These are phyloP conservation scores for Porites lutea DNA, from an alignment of 64 coral and sea anemone species.

Conservation along the genomic window DNA sequence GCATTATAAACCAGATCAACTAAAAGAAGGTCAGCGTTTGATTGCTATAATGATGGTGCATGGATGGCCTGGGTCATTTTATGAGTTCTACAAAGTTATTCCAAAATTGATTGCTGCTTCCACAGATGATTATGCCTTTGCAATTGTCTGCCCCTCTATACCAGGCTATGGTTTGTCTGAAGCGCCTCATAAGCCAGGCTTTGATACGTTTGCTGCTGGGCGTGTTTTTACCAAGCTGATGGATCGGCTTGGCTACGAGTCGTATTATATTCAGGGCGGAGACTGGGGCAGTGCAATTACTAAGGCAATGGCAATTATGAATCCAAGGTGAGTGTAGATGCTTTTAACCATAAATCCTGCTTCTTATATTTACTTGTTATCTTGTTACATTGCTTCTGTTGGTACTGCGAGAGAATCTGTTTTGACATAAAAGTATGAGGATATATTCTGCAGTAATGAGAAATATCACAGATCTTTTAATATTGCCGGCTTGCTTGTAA, in stretches of 20 bases:
- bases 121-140: constrained; percentile 67
- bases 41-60: constrained; percentile 94
- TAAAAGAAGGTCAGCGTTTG: constrained; percentile 54
- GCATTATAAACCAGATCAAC: constrained; percentile 68
- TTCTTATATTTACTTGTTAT: too few species aligned
- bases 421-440: too few species aligned
- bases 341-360: too few species aligned
- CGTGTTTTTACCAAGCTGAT: constrained; percentile 89
- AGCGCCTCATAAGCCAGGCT: constrained; percentile 79
- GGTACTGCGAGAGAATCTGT: too few species aligned
- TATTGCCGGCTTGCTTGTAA: too few species aligned
- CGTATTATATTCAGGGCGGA: constrained; percentile 94
- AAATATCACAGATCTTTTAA: too few species aligned
- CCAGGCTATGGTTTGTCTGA: constrained; percentile 95
- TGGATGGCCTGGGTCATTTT: constrained; percentile 99
- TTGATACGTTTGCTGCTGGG: constrained; percentile 50
- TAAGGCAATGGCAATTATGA: constrained; percentile 69
- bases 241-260: constrained; percentile 63
- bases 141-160: constrained; percentile 94
- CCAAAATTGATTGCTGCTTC: constrained; percentile 57
- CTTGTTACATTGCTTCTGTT: too few species aligned
- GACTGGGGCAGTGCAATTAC: constrained; percentile 87
- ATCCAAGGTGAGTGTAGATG: constrained; percentile 82
- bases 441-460: too few species aligned
- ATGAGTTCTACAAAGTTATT: constrained; percentile 91